These are phyloP conservation scores for Vanessa tameamea DNA, from an alignment of 1,140 invertebrate genomes.

Conservation along the genomic window DNA sequence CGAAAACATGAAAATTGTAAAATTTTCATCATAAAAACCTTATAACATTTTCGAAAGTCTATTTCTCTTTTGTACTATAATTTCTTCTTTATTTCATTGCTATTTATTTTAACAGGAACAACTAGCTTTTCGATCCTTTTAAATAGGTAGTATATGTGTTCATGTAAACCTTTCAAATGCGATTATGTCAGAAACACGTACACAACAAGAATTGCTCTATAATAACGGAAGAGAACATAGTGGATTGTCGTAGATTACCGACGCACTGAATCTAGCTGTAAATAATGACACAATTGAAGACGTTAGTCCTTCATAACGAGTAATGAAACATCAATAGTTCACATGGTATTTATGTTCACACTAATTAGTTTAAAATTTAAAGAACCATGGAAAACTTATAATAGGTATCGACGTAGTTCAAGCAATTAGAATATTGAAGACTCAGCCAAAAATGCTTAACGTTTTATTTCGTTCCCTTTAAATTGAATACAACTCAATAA, in stretches of 20 bases:
- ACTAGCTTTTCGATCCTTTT: no score
- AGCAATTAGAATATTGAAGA: no score
- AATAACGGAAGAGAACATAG: slow-evolving; percentile 66
- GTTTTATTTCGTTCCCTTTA: neutral
- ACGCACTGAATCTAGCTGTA: slow-evolving; percentile 69
- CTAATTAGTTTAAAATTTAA: neutral
- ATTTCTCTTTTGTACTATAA: no score
- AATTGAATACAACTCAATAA: neutral
- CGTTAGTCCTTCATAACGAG: slow-evolving; percentile 43
- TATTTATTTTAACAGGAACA: no score
- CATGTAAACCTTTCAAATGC: slow-evolving; percentile 42
- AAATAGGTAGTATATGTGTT: neutral
- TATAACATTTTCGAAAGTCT: no score
- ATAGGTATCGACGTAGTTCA: no score
- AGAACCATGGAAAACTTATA: neutral
- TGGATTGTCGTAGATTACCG: slow-evolving; percentile 73
- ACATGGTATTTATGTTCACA: slow-evolving; percentile 33
- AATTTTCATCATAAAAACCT: neutral
- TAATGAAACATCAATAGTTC: slow-evolving; percentile 38
- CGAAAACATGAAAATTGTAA: neutral
- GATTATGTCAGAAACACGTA: slow-evolving; percentile 67
- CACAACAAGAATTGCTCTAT: slow-evolving; percentile 69
- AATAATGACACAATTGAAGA: slow-evolving; percentile 71
- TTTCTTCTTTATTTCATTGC: no score
- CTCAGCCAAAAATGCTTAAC: no score